A percentile compares a stretch with the other conserved stretches of the same genome.
Conservation (phyloP, 2,888 invertebrate genomes). For the Ormyrus pomaceus region DNA sequence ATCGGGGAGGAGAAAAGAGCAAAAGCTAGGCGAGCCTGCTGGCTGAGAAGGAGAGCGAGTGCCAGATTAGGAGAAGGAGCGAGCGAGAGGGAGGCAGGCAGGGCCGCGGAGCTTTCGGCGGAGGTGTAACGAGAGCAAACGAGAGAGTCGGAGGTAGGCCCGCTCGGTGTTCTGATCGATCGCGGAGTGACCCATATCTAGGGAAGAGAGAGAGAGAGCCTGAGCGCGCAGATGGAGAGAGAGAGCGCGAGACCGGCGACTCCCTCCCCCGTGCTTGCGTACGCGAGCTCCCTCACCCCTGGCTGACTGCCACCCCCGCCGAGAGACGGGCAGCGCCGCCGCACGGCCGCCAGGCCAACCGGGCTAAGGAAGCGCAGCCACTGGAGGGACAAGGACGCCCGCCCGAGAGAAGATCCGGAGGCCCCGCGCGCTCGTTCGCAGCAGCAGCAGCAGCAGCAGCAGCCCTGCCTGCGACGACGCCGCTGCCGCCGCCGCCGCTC, state of each 20-base stretch:
- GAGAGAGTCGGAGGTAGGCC: slow-evolving; percentile 28
- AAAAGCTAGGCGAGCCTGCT: too few species aligned
- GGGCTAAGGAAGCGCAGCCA: too few species aligned
- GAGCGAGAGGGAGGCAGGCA: slow-evolving; percentile 76
- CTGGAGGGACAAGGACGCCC: too few species aligned
- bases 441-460: slow-evolving; percentile 60
- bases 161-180: slow-evolving; percentile 68
- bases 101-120: background rate
- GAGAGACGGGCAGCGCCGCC: background rate
- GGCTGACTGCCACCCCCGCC: background rate
- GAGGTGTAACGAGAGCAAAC: background rate
- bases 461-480: slow-evolving; percentile 67
- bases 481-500: slow-evolving; percentile 48
- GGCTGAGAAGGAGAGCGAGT: background rate
- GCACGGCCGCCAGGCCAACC: background rate
- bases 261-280: too few species aligned
- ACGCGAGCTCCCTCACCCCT: slow-evolving; percentile 38
- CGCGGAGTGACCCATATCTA: slow-evolving; percentile 74
- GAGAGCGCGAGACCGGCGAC: slow-evolving; percentile 41
- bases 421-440: slow-evolving; percentile 18
- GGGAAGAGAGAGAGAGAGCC: slow-evolving; percentile 56
- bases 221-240: slow-evolving; percentile 51
- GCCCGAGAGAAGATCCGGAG: too few species aligned
- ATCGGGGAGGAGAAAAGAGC: too few species aligned
- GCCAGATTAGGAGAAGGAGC: slow-evolving; percentile 11